Percentiles rank a stretch among this genome's conserved stretches.
These are phyloP conservation scores for Cancer borealis DNA, from an alignment of 2,888 invertebrate genomes.

Conservation along the genomic window DNA sequence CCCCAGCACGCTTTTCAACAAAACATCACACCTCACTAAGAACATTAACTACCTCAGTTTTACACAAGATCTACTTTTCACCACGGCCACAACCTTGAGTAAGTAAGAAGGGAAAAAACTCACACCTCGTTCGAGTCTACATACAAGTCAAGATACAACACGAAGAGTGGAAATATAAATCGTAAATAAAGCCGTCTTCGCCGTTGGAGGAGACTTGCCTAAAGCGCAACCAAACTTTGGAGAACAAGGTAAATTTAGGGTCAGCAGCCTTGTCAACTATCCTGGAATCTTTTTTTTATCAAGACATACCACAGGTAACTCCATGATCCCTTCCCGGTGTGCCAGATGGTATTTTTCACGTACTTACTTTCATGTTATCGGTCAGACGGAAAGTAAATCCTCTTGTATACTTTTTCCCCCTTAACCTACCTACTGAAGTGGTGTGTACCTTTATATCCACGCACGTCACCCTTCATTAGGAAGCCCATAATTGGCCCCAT, in stretches of 20 bases:
- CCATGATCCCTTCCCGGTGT: neutral
- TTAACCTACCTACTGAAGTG: neutral
- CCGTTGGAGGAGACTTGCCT: neutral
- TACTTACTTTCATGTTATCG: neutral
- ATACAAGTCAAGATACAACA: neutral
- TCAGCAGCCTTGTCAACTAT: slow-evolving; percentile 11
- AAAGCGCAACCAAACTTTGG: neutral
- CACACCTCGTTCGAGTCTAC: neutral
- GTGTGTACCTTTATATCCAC: neutral
- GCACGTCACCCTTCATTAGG: neutral
- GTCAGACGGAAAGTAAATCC: neutral
- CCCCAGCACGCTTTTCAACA: neutral
- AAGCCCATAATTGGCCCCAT: neutral
- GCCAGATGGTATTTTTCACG: neutral
- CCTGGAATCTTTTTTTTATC: neutral
- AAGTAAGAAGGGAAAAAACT: neutral
- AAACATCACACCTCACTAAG: neutral
- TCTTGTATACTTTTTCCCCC: neutral
- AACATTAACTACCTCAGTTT: neutral
- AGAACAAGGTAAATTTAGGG: neutral
- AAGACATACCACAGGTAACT: neutral
- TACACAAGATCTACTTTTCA: neutral
- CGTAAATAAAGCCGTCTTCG: neutral
- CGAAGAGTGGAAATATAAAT: neutral
- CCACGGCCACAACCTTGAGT: neutral